These are phyloP conservation scores for Azemiops feae DNA, from an alignment of 2,113 vertebrate genomes.

Conservation along the genomic window DNA sequence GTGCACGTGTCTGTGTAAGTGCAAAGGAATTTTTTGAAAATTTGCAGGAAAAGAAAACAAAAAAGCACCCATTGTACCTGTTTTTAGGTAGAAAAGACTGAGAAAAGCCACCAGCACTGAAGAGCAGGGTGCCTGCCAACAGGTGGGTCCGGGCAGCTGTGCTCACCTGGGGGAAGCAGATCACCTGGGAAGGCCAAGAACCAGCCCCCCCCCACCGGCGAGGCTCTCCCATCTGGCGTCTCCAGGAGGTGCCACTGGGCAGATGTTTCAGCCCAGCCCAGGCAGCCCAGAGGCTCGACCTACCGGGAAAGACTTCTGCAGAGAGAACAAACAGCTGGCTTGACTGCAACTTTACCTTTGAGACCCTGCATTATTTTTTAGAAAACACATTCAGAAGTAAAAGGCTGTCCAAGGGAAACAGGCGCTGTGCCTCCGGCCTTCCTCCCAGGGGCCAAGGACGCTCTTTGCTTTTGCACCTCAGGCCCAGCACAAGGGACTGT, in stretches of 20 bases:
- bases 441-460: neutral
- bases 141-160: no score
- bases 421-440: neutral
- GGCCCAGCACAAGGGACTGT: neutral
- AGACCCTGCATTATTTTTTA: neutral
- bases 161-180: no score
- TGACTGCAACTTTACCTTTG: no score
- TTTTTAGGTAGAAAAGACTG: neutral
- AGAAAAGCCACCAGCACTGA: neutral
- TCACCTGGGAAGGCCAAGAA: no score
- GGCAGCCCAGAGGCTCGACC: no score
- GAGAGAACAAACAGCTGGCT: no score
- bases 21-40: neutral
- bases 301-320: no score
- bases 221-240: no score
- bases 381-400: neutral
- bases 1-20: neutral
- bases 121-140: no score
- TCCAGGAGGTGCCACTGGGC: neutral
- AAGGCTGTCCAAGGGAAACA: neutral
- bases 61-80: neutral
- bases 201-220: no score
- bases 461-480: neutral
- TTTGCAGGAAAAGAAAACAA: neutral
- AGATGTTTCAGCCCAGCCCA: no score